A percentile compares a stretch with the other conserved stretches of the same genome.
Evolutionary conservation across 2,888 invertebrate species (phyloP).

Genomic region (Pecten maximus): DNA sequence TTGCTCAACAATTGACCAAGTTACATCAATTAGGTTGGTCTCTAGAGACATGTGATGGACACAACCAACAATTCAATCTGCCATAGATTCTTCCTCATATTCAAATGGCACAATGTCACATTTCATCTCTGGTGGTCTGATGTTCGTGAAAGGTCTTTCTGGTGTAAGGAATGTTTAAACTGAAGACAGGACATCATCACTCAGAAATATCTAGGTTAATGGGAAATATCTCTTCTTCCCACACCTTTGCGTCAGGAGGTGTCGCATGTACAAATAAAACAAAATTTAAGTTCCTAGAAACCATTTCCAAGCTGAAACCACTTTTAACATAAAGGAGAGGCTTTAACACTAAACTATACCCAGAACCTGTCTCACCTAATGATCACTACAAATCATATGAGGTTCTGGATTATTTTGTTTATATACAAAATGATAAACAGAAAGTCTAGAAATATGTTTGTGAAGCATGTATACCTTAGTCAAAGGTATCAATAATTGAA

Average conservation of each 20-base stretch:
- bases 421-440: too few species aligned
- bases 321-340: too few species aligned
- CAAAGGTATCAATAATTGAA: too few species aligned
- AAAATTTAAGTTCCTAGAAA: too few species aligned
- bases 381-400: too few species aligned
- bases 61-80: neutral
- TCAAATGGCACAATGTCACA: neutral
- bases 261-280: neutral
- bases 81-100: neutral
- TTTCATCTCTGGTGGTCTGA: neutral
- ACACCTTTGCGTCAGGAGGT: neutral
- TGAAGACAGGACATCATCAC: neutral
- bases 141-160: neutral
- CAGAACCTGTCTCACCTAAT: too few species aligned
- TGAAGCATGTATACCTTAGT: too few species aligned
- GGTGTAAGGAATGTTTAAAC: neutral
- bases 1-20: neutral
- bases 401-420: too few species aligned
- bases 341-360: too few species aligned
- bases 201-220: neutral
- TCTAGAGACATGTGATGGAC: neutral
- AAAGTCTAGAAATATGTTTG: too few species aligned
- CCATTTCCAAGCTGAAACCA: too few species aligned
- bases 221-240: neutral
- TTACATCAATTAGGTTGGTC: neutral